Base-by-base conservation (phyloP, 2,888 invertebrate species). In the Amblyjoppa fuscipennis region DNA sequence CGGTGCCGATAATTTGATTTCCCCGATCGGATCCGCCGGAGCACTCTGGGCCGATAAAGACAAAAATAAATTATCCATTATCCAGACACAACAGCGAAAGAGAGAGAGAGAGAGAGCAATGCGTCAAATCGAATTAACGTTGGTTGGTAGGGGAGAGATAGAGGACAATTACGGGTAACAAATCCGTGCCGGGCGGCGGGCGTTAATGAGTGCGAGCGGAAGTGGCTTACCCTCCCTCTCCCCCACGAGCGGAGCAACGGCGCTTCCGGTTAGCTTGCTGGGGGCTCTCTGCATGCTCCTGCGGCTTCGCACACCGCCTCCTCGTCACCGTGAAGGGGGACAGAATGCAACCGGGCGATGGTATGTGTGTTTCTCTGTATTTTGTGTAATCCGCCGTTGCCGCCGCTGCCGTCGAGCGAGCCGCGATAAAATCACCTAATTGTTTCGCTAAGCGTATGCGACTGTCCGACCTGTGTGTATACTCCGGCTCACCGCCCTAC, bases 361-460 rank as follows among this genome's bases (percentile, higher is more conserved):
- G 70, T 85, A 82, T 84, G 86, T 76, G 81, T 82, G 81, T 85
- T 83, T 76, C 64, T 78, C 68, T 73, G 69, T 75, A 38, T 75
- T 70, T 75, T 16, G 49, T 78, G 70, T 81, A 71, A 78, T 70
- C 76, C 66, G 61, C 34, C 25, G 74, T 28, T 66, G 56, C 73
- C 41, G 61, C 56, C 56, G 78, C 90, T 90, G 90, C 89, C 91
- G 90, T 89, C 89, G 90, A 87, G 86, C 87, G 87, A 85, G 75
- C 84, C 88, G 90, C 91, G 94, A 94, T 94, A 94, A 94, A 93
- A 94, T 94, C 94, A 91, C 91, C 92, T 93, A 94, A 94, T 94
- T 94, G 94, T 94, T 93, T 93, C 92, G 92, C 93, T 94, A 94
- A 94, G 93, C 93, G 94, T 93, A 93, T 92, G 93, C 91, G 93